These are phyloP conservation scores for Asteroscopus sphinx DNA, from an alignment of 2,888 invertebrate species.

Conservation along the genomic window DNA sequence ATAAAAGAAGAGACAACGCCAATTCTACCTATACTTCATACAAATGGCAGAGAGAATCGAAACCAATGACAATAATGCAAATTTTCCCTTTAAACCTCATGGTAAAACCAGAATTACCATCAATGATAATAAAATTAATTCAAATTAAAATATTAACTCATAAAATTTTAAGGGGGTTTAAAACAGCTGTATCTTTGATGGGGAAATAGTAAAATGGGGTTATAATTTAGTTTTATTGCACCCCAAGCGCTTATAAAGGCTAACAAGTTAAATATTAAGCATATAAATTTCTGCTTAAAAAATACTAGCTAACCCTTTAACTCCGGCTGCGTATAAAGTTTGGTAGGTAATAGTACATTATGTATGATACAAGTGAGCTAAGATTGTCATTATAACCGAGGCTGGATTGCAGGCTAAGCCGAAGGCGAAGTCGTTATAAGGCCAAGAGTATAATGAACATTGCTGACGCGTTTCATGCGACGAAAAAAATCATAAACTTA, in stretches of 20 bases:
- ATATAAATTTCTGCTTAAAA: not conserved
- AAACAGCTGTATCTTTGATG: slow-evolving; percentile 38
- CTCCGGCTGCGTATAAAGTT: too few species aligned
- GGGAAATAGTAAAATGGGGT: slow-evolving; percentile 27
- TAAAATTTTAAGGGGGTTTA: slow-evolving; percentile 32
- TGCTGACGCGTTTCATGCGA: too few species aligned
- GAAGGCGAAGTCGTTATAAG: too few species aligned
- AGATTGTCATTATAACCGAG: too few species aligned
- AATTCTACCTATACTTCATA: not conserved
- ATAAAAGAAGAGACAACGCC: too few species aligned
- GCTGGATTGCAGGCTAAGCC: too few species aligned
- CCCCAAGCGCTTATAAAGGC: slow-evolving; percentile 29
- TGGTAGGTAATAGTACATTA: too few species aligned
- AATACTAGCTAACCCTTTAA: too few species aligned
- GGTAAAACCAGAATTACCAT: slow-evolving; percentile 35
- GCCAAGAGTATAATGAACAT: too few species aligned
- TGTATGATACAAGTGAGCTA: too few species aligned
- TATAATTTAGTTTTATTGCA: slow-evolving; percentile 35
- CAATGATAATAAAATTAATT: slow-evolving; percentile 46
- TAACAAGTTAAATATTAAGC: slow-evolving; percentile 27
- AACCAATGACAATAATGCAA: not conserved
- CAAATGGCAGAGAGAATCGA: not conserved
- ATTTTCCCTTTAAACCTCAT: not conserved
- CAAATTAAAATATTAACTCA: slow-evolving; percentile 41
- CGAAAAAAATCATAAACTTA: too few species aligned